These are phyloP conservation scores for Microtus montanus DNA, from an alignment of 2,113 vertebrate species.

Conservation along the genomic window DNA sequence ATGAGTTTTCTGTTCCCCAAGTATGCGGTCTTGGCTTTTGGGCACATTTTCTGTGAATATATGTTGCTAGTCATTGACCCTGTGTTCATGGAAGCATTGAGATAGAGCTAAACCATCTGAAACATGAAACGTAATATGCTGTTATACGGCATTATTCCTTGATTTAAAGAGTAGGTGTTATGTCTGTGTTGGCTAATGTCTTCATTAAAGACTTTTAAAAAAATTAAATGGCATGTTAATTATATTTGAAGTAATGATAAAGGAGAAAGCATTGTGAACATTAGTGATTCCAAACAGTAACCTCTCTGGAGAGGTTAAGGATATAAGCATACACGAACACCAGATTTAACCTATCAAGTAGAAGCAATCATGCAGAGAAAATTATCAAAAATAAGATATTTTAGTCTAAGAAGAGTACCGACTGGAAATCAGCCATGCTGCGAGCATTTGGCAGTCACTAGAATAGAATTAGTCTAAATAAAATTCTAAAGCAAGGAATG, in stretches of 20 bases:
- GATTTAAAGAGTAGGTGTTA: conserved; percentile 17
- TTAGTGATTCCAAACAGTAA: conserved; percentile 66
- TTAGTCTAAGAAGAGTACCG: conserved; percentile 63
- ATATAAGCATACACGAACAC: conserved; percentile 50
- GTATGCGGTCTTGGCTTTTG: not conserved
- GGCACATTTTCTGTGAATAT: conserved; percentile 25
- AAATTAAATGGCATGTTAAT: conserved; percentile 65
- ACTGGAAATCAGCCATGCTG: conserved; percentile 79
- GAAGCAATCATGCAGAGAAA: conserved; percentile 61
- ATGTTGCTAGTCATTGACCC: not conserved
- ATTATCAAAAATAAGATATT: conserved; percentile 75
- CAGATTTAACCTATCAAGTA: conserved; percentile 68
- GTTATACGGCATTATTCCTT: conserved; percentile 39
- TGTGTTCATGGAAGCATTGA: conserved; percentile 35
- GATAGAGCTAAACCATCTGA: conserved; percentile 45
- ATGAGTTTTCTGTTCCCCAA: not conserved
- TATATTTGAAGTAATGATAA: conserved; percentile 63
- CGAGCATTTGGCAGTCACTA: conserved; percentile 73
- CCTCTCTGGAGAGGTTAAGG: conserved; percentile 42
- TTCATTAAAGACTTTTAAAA: conserved; percentile 66
- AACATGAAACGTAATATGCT: not conserved
- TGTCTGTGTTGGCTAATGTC: conserved; percentile 51
- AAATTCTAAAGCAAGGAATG: conserved; percentile 68
- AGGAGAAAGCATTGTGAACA: conserved; percentile 56
- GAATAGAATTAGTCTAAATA: conserved; percentile 79